Percentiles rank a stretch among this genome's conserved stretches.
Conservation (phyloP, 2,888 invertebrate genomes). For the Pheosia gnoma region DNA sequence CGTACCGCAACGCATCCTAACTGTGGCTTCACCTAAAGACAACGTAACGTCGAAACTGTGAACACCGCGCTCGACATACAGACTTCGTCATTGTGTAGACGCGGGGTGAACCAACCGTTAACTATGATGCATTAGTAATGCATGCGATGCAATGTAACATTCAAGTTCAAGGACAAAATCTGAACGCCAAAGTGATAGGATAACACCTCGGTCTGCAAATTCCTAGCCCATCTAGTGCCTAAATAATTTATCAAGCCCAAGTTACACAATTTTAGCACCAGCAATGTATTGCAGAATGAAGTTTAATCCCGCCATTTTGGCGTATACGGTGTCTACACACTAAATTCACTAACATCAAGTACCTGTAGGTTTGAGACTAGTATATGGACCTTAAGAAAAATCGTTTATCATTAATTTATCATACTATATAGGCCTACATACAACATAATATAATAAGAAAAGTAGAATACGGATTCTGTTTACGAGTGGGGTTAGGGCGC, state of each 20-base stretch:
- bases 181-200: neutral
- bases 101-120: slow-evolving; percentile 15
- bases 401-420: slow-evolving; percentile 50
- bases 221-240: no score
- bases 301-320: neutral
- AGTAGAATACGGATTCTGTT: neutral
- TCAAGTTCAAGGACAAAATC: slow-evolving; percentile 46
- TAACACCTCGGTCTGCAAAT: neutral
- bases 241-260: neutral
- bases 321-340: slow-evolving; percentile 52
- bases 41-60: neutral
- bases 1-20: neutral
- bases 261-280: neutral
- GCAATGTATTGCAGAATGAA: no score
- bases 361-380: slow-evolving; percentile 67
- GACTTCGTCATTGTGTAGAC: neutral
- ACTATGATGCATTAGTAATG: slow-evolving; percentile 41
- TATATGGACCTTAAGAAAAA: slow-evolving; percentile 63
- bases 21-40: neutral
- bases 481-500: no score
- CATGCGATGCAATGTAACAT: slow-evolving; percentile 44
- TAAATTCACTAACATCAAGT: slow-evolving; percentile 74
- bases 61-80: slow-evolving; percentile 6
- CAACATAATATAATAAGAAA: neutral
- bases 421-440: slow-evolving; percentile 69